Evolutionary conservation across 2,888 invertebrate genomes (phyloP).

Genomic region (Amblyteles armatorius): DNA sequence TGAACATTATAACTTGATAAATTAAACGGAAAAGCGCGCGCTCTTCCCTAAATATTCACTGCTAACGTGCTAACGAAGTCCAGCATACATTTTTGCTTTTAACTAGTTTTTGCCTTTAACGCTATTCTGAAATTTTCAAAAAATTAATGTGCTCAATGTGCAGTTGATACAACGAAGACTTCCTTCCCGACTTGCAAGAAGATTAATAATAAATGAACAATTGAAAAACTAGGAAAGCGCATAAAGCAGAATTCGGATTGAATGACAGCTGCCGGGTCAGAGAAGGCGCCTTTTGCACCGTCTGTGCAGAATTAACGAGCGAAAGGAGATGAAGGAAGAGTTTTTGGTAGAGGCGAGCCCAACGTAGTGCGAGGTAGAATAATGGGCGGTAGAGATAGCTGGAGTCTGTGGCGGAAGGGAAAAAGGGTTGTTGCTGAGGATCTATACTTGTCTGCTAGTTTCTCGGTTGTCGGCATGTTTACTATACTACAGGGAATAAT

Average conservation of each 20-base stretch:
- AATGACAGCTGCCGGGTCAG: not conserved
- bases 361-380: not conserved
- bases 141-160: no score
- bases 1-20: not conserved
- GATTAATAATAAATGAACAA: not conserved
- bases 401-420: conserved; percentile 47
- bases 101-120: no score
- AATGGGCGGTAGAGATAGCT: not conserved
- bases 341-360: not conserved
- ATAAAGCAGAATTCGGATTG: not conserved
- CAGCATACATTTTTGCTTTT: no score
- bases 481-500: conserved; percentile 35
- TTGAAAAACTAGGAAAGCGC: not conserved
- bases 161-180: not conserved
- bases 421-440: conserved; percentile 23
- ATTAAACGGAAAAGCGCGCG: not conserved
- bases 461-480: conserved; percentile 13
- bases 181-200: not conserved
- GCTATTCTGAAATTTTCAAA: no score
- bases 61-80: not conserved
- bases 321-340: conserved; percentile 14
- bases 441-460: conserved; percentile 44
- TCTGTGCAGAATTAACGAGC: not conserved
- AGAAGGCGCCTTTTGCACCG: not conserved
- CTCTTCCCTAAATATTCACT: not conserved